Evolutionary conservation across 2,113 vertebrate species (phyloP).

Genomic region (Pithys albifrons): DNA sequence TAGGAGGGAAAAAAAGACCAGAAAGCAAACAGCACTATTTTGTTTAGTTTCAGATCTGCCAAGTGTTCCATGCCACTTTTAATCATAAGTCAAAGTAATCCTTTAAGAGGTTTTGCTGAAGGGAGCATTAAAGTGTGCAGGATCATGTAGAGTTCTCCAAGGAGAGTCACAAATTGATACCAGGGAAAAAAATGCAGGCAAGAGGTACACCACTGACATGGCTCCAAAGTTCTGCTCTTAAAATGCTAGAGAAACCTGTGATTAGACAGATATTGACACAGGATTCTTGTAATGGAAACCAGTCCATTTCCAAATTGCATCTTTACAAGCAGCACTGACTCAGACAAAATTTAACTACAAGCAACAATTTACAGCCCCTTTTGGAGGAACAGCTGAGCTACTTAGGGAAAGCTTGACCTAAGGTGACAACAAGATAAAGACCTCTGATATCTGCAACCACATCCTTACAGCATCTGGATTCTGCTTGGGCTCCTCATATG

Average conservation of each 20-base stretch:
- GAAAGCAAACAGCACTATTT: background rate
- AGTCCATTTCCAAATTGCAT: background rate
- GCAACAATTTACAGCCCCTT: background rate
- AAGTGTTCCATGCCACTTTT: slow-evolving; percentile 9
- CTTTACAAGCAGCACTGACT: background rate
- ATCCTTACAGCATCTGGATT: background rate
- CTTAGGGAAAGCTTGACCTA: background rate
- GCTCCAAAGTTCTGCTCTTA: background rate
- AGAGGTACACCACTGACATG: background rate
- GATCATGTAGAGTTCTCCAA: background rate
- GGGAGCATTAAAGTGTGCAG: background rate
- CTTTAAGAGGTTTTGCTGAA: slow-evolving; percentile 49
- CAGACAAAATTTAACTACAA: background rate
- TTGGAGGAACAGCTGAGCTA: background rate
- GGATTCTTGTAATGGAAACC: background rate
- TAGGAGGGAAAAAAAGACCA: background rate
- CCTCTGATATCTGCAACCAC: background rate
- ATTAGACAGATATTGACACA: background rate
- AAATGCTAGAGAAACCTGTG: background rate
- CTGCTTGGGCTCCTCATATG: background rate
- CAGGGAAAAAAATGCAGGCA: background rate
- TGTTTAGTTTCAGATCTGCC: background rate
- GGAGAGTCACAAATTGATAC: background rate
- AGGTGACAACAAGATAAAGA: background rate
- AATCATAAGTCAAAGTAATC: slow-evolving; percentile 43